Evolutionary conservation across 2,113 vertebrate species (phyloP).

Genomic region (Bubo bubo): DNA sequence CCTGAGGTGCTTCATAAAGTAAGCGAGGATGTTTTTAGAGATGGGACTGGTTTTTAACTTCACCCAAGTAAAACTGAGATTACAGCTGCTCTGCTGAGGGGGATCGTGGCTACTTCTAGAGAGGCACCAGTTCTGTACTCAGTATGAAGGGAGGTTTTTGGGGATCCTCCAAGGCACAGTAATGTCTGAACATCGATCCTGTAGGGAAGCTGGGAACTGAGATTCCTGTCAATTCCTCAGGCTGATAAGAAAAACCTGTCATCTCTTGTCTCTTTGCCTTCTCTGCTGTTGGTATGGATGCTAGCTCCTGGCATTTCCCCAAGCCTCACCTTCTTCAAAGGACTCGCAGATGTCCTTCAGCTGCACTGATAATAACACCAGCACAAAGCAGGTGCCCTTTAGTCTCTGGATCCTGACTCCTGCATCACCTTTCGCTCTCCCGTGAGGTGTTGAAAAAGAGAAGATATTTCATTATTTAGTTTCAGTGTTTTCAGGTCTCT

Average conservation of each 20-base stretch:
- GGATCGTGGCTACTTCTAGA: rapidly evolving
- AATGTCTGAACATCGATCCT: not conserved
- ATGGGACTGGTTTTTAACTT: not conserved
- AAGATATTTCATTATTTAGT: not conserved
- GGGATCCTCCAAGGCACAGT: not conserved
- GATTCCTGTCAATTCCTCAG: not conserved
- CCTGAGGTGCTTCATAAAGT: not conserved
- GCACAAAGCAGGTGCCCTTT: not conserved
- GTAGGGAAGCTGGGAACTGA: not conserved
- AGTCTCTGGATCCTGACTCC: not conserved
- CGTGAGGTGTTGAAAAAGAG: not conserved
- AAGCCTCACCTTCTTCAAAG: not conserved
- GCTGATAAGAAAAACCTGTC: not conserved
- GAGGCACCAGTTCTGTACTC: not conserved
- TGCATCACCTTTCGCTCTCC: not conserved
- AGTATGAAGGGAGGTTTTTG: not conserved
- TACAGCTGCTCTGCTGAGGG: rapidly evolving
- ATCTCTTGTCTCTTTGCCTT: not conserved
- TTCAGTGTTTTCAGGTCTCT: not conserved
- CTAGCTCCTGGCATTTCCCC: not conserved
- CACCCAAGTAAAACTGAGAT: not conserved
- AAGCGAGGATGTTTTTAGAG: not conserved
- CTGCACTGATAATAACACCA: not conserved
- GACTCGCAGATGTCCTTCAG: not conserved
- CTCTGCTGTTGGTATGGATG: not conserved